Evolutionary conservation across 2,797 vertebrate species (phyloP).

Genomic region (Coregonus ussuriensis): DNA sequence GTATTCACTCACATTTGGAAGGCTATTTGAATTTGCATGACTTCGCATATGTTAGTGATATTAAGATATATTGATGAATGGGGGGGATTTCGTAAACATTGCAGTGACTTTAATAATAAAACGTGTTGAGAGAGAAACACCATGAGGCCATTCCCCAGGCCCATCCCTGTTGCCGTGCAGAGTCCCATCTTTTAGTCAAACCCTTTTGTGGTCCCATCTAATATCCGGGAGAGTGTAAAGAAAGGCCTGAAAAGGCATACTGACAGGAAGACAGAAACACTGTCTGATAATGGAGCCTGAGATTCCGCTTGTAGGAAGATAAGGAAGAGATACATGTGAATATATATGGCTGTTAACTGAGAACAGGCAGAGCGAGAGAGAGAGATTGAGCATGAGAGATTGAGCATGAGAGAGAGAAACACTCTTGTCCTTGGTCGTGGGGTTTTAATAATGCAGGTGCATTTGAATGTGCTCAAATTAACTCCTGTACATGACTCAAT

Average conservation of each 20-base stretch:
- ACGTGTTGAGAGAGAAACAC: constrained; percentile 41
- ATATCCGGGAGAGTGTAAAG: constrained; percentile 57
- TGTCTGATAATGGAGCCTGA: constrained; percentile 56
- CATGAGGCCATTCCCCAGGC: constrained; percentile 25
- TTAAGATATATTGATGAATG: constrained; percentile 39
- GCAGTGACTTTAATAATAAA: constrained; percentile 49
- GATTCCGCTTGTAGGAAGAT: constrained; percentile 59
- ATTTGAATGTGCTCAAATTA: constrained; percentile 55
- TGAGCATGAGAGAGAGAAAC: constrained; percentile 26
- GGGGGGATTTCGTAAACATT: constrained; percentile 45
- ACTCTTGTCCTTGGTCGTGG: constrained; percentile 30
- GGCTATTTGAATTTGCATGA: constrained; percentile 6
- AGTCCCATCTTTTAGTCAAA: constrained; percentile 69
- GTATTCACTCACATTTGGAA: constrained; percentile 36
- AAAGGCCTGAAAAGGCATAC: constrained; percentile 45
- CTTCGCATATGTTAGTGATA: constrained; percentile 38
- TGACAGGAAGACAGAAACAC: constrained; percentile 69
- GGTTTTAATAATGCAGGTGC: constrained; percentile 62
- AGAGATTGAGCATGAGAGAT: constrained; percentile 23
- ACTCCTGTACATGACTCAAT: constrained; percentile 46
- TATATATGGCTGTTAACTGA: constrained; percentile 53
- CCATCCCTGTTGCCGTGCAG: constrained; percentile 22
- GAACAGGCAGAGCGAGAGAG: constrained; percentile 30
- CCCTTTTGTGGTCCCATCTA: constrained; percentile 67
- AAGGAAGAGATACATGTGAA: constrained; percentile 63